Percentiles rank a stretch among this genome's conserved stretches.
phyloP scores from a whole-genome alignment of 1,140 invertebrate genomes.

The Drosophila ironensis region DNA sequence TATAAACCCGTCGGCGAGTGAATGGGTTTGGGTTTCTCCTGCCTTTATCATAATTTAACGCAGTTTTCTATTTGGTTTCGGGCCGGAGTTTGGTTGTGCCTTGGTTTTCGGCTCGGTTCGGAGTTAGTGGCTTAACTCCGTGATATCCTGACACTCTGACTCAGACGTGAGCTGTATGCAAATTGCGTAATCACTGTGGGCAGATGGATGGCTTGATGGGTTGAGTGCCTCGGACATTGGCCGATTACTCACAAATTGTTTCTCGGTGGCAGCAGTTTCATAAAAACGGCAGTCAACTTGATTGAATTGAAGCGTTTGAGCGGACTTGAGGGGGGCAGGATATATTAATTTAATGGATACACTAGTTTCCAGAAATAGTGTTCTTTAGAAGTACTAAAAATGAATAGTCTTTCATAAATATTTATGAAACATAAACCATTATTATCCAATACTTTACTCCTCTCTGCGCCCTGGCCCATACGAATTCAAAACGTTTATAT shows the following conservation, averaged over 20 bases:
- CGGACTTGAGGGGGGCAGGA: background rate
- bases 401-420: no score
- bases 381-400: no score
- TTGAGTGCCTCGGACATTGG: conserved; percentile 14
- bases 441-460: no score
- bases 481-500: conserved; percentile 8
- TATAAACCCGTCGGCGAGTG: conserved; percentile 11
- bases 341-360: conserved; percentile 12
- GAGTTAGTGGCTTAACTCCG: conserved; percentile 9
- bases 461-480: conserved; percentile 4
- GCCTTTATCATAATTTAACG: conserved; percentile 42
- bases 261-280: background rate
- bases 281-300: conserved; percentile 20
- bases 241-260: conserved; percentile 29
- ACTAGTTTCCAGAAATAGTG: no score
- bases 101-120: background rate
- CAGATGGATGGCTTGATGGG: conserved; percentile 13
- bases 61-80: conserved; percentile 41
- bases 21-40: conserved; percentile 7
- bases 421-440: no score
- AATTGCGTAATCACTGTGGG: conserved; percentile 35
- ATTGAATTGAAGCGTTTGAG: background rate
- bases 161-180: conserved; percentile 30
- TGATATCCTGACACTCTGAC: conserved; percentile 21
- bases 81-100: conserved; percentile 16